Evolutionary conservation across 1,140 invertebrate species (phyloP), one percentile per base, ranked within the genome.

Genomic region (Orchesella cincta): DNA sequence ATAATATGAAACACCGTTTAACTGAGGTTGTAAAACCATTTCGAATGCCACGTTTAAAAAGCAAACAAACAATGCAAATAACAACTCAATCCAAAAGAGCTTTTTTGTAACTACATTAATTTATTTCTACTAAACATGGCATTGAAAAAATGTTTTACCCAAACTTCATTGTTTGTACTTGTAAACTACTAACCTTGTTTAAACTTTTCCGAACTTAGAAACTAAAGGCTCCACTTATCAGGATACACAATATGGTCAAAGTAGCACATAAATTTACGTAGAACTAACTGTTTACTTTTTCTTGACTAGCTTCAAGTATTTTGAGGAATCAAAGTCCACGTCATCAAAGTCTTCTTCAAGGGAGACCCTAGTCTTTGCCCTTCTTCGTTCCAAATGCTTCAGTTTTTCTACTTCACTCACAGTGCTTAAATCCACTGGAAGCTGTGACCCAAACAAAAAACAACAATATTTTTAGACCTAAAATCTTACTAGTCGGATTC

Each of bases 261-360:
- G n/a, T n/a, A n/a, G n/a, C n/a, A n/a, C n/a, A 57, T 14, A 12
- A 46, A 46, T 46, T 46, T 46, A 46, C 26, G 8, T 5, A 18
- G 12, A 23, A 23, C 8, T 14, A 29, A 14, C 23, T 31, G 62
- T 5, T 33, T 29, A 31, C 31, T 67, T 31, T 81, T 91, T 92
- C 81, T 92, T 93, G 57, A 91, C 87, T 80, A 90, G 90, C 82
- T 92, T 90, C 34, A 93, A 85, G 86, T 96, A 96, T 86, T 91
- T 90, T 54, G 87, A 90, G 31, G 90, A 88, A 87, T 94, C 92
- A 85, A 92, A 96, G 74, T 87, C 89, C 29, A 73, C 57, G 84
- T 94, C 93, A 80, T 93, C 90, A 29, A 73, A 51, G 64, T 90
- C 88, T 84, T 93, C 91, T 2, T 74, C 73, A 75, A 93, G 87